Evolutionary conservation across 37 sponge, comb jelly and placozoan genomes (phyloP), one percentile per base, ranked within the genome.

Genomic region (Halichondria panicea): DNA sequence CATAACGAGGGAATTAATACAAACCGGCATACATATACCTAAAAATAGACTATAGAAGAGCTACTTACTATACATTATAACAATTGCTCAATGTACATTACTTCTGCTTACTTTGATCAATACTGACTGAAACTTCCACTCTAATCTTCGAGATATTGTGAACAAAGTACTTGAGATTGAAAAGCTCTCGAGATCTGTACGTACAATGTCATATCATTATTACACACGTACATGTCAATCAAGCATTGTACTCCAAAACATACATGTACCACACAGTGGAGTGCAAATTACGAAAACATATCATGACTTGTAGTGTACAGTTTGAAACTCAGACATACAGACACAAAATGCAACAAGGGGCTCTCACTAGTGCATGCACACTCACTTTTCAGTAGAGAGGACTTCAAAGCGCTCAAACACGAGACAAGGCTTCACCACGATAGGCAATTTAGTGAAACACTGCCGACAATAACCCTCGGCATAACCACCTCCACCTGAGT

Each of bases 341-440:
- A n/a, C n/a, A n/a, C n/a, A n/a, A n/a, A n/a, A n/a, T n/a, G n/a
- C n/a, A n/a, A n/a, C n/a, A n/a, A n/a, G n/a, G n/a, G n/a, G n/a
- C n/a, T n/a, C n/a, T n/a, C n/a, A n/a, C n/a, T n/a, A n/a, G n/a
- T n/a, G n/a, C n/a, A n/a, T n/a, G n/a, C 34, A 3, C 21, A 75
- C 89, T 59, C 25, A 89, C 89, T 65, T 59, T 43, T 57, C 36
- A 13, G 12, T 35, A 34, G 66, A 46, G 31, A 7, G 15, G 9
- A 85, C 72, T 50, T 69, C 77, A 71, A 90, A 81, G 19, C 76
- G 45, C 11, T 77, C 65, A 68, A 90, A 90, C 31, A 65, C 42
- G 28, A 90, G 46, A 3, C 81, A 43, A 43, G 91, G 91, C 32
- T 66, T 62, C 30, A 90, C 67, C 0, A 36, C 2, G 30, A 76